Conservation (phyloP, 2,113 vertebrate genomes). For the Oncorhynchus mykiss region DNA sequence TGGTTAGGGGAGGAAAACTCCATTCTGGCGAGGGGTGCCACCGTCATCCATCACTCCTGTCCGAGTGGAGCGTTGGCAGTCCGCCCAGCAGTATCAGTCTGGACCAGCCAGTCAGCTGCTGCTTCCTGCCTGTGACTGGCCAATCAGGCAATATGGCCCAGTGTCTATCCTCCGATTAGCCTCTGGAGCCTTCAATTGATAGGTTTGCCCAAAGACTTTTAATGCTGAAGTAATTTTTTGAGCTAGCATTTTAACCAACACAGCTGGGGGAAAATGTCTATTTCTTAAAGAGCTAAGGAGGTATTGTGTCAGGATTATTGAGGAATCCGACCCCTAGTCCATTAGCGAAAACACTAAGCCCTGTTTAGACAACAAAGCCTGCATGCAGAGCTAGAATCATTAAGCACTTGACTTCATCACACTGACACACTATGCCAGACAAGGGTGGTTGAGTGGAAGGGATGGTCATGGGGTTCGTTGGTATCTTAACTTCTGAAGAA, state of each 20-base stretch:
- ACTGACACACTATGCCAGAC: not conserved
- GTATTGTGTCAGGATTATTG: too few species aligned
- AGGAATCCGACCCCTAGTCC: too few species aligned
- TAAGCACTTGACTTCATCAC: too few species aligned
- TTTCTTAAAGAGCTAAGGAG: too few species aligned
- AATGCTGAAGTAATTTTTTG: too few species aligned
- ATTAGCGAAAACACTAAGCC: not conserved
- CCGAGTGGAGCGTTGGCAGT: slow-evolving; percentile 24
- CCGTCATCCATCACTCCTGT: slow-evolving; percentile 48
- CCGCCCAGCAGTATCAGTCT: not conserved
- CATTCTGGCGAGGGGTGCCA: slow-evolving; percentile 33
- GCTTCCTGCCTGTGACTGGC: not conserved
- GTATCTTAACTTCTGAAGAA: slow-evolving; percentile 18
- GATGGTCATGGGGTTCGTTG: too few species aligned
- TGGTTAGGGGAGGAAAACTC: not conserved
- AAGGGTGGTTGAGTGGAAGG: not conserved
- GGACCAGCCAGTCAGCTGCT: not conserved
- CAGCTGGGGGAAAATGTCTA: too few species aligned
- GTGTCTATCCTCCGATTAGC: not conserved
- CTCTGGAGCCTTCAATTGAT: not conserved
- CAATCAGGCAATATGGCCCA: not conserved
- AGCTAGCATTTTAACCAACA: too few species aligned
- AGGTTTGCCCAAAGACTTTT: too few species aligned
- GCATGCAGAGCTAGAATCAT: not conserved
- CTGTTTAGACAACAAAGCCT: not conserved